phyloP scores from a whole-genome alignment of 2,113 vertebrate species.

The Triplophysa dalaica region DNA sequence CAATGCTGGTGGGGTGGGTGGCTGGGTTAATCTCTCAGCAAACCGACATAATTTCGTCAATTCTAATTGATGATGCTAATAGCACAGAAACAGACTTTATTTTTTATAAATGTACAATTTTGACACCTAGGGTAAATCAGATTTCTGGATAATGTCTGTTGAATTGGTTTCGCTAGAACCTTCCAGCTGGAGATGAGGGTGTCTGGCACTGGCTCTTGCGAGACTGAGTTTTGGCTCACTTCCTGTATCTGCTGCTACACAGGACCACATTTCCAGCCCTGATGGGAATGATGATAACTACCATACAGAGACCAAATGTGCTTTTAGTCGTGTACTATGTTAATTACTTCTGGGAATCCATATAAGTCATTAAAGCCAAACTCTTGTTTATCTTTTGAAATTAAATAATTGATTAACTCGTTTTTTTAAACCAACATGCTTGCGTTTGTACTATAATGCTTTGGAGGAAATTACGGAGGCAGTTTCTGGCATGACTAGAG shows the following conservation, averaged over 20 bases:
- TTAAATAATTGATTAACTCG: slow-evolving; percentile 9
- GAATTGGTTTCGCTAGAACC: not conserved
- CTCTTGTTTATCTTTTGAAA: slow-evolving; percentile 15
- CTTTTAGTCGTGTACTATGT: slow-evolving; percentile 7
- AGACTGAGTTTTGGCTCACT: not conserved
- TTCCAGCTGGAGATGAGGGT: slow-evolving; percentile 21
- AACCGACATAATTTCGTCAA: no score
- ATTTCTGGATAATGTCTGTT: not conserved
- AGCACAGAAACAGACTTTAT: not conserved
- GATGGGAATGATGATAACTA: not conserved
- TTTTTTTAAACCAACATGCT: not conserved
- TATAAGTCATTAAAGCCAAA: slow-evolving; percentile 27
- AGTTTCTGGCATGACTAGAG: not conserved
- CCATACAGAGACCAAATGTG: slow-evolving; percentile 1
- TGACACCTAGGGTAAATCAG: not conserved
- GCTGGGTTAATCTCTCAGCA: no score
- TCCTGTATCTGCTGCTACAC: slow-evolving; percentile 7
- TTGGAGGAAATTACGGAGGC: not conserved
- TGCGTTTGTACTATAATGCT: not conserved
- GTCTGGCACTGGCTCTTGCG: not conserved
- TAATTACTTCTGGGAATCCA: slow-evolving; percentile 22
- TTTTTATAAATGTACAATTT: not conserved
- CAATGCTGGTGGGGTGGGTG: no score
- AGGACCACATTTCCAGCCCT: slow-evolving; percentile 2
- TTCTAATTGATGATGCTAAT: no score